phyloP scores from a whole-genome alignment of 2,797 vertebrate species.

The Gallinago stenura region DNA sequence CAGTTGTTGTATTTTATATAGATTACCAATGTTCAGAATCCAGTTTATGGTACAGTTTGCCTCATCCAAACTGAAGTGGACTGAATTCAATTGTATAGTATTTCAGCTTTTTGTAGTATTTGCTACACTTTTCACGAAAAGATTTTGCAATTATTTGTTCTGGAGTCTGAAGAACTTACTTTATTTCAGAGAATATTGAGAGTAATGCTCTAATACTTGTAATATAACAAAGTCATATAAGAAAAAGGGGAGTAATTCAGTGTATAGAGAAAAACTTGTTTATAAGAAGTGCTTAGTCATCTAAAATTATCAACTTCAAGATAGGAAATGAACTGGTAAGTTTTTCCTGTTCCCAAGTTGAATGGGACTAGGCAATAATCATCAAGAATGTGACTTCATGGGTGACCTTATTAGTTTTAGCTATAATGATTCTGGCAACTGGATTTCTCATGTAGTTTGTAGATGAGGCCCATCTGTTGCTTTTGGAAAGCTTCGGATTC shows the following conservation, averaged over 20 bases:
- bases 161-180: background rate
- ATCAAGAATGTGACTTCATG: background rate
- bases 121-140: background rate
- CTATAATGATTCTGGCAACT: conserved; percentile 29
- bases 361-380: background rate
- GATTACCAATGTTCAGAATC: background rate
- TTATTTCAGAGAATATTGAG: background rate
- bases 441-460: background rate
- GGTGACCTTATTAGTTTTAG: background rate
- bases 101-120: background rate
- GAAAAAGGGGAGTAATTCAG: background rate
- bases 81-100: background rate
- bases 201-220: background rate
- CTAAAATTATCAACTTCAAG: background rate
- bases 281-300: background rate
- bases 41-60: background rate
- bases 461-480: background rate
- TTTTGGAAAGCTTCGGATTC: conserved; percentile 7
- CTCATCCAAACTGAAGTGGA: background rate
- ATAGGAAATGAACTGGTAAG: background rate
- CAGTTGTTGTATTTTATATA: background rate
- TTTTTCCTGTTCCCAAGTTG: background rate
- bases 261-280: background rate
- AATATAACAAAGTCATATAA: background rate
- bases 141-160: background rate